Evolutionary conservation across 1,140 invertebrate genomes (phyloP), one percentile per base, ranked within the genome.

Genomic region (Adelges cooleyi): DNA sequence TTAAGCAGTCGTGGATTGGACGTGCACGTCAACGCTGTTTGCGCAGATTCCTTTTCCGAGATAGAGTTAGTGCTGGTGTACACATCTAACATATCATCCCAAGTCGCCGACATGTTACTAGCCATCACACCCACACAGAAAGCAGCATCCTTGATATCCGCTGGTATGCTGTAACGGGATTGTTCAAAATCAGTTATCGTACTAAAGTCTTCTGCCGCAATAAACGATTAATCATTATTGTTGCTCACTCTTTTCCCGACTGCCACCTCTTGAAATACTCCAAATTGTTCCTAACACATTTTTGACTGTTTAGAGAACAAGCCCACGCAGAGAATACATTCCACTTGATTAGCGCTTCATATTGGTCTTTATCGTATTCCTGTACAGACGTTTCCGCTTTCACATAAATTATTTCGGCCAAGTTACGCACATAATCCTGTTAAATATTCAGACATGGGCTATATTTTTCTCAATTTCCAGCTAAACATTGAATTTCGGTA

Each of bases 41-140:
- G 44, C 0, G 67, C 48, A 10, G 53, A 51, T 5, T 59, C 25
- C 27, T 65, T 69, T 18, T 69, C 68, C 8, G 67, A 66, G 4
- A 66, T 38, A 5, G 65, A 46, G 25, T 68, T 52, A 11, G 68
- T 59, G 13, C 22, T 66, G 2, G 10, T 22, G 23, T 69, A 68
- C 1, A 66, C 33, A 1, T 59, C 15, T 46, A 67, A 66, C 20
- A 69, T n/a, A 8, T 11, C 15, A 9, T 38, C 36, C 68, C 68
- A 69, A 22, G 54, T 44, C 3, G 5, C 17, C 0, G 11, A 3
- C 2, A 42, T 23, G 18, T 62, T 50, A 11, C 33, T 49, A 11
- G 13, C 1, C 42, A 23, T 68, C 8, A 69, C 50, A 6, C 50
- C 67, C 1, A 52, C 68, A 38, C 68, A 69, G 10, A 66, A 50